Base-by-base conservation (phyloP, 1,140 invertebrate genomes). In the Elymnias hypermnestra region DNA sequence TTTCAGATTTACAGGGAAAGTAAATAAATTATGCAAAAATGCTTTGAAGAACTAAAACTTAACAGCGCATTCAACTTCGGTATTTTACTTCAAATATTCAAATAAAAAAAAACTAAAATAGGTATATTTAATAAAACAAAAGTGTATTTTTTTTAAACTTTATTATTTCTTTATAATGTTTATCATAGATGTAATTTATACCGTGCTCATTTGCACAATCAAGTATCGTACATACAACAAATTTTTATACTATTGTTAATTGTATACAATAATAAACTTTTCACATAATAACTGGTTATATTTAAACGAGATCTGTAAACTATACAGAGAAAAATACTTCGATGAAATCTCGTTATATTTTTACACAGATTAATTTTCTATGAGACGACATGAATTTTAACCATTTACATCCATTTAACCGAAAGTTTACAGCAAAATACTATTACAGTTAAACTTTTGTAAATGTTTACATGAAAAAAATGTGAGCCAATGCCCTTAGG, bases 241-340 rank as follows among this genome's bases (percentile, higher is more conserved):
- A 63, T 74, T 69, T 70, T 67, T 67, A 65, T 67, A 65, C 67
- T 76, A 78, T 83, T 79, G 68, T 79, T 79, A 79, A 45, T 74
- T 78, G 75, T 79, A 76, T 76, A 83, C 74, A 81, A 81, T 79
- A 77, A 82, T 83, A 83, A 83, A 83, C 76, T 78, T 79, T 72
- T 62, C 68, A 79, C 68, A 73, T 77, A 74, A 72, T 83, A 83
- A 83, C 78, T 81, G 66, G 60, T 72, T 72, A 79, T 78, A 75
- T 57, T n/a, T 73, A 64, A 71, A 69, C 57, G 49, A 74, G 61
- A 72, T 73, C 63, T 74, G 60, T 68, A 75, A 33, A 47, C 58
- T 71, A 71, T 61, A 63, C 53, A 53, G 59, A 63, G 60, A 58
- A 62, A 66, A 71, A 66, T 58, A 73, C 52, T 60, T 62, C 49